Evolutionary conservation across 2,797 vertebrate genomes (phyloP).

Genomic region (Sebastes kiyomatsui): DNA sequence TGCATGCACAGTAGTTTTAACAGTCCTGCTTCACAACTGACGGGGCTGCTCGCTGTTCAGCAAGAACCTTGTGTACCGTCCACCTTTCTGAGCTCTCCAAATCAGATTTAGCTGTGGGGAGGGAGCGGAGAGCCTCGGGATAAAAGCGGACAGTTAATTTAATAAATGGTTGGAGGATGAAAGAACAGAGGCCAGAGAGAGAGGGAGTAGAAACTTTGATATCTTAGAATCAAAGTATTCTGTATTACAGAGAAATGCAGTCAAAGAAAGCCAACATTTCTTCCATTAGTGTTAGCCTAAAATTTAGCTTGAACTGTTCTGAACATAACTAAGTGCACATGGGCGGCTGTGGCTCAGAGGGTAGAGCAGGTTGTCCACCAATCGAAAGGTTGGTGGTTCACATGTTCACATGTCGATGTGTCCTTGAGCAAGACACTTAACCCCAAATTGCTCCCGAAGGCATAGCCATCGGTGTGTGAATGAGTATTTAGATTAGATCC

Average conservation of each 20-base stretch:
- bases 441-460: too few relatives aligned
- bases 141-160: slow-evolving; percentile 33
- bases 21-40: neutral
- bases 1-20: neutral
- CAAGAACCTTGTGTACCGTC: slow-evolving; percentile 8
- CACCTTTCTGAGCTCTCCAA: slow-evolving; percentile 29
- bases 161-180: slow-evolving; percentile 23
- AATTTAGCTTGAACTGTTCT: neutral
- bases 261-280: neutral
- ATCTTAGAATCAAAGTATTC: neutral
- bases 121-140: slow-evolving; percentile 8
- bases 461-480: too few relatives aligned
- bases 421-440: too few relatives aligned
- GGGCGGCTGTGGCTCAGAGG: too few relatives aligned
- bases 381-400: too few relatives aligned
- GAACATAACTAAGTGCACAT: neutral
- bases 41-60: neutral
- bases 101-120: slow-evolving; percentile 44
- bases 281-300: neutral
- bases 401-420: too few relatives aligned
- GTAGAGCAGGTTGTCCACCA: too few relatives aligned
- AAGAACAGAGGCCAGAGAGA: neutral
- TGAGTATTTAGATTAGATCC: too few relatives aligned
- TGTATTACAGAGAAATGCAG: neutral
- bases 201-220: neutral